Evolutionary conservation across 2,113 vertebrate genomes (phyloP), one percentile per base, ranked within the genome.

Genomic region (Gallinago media): DNA sequence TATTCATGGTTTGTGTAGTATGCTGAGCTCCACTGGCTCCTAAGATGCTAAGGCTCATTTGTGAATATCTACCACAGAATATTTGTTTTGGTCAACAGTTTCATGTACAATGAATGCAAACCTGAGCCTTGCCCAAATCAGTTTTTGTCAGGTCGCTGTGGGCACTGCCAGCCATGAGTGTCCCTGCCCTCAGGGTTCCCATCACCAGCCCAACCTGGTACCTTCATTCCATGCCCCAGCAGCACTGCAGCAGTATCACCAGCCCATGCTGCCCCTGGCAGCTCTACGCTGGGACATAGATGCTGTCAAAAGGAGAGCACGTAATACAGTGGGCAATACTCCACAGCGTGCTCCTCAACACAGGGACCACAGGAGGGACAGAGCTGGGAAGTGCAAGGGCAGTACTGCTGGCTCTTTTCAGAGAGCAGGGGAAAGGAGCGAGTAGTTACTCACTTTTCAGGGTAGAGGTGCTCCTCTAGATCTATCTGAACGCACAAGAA

Each of bases 231-330:
- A 23, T 46, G 26, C 22, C n/a, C 58, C 17, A 44, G 11, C 1
- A 2, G 55, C 19, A 6, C 34, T 3, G 6, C 15, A 56, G 47
- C 40, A 26, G 23, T 10, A 19, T 11, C 23, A 71, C 32, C 36
- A 71, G 18, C 26, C 44, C 2, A 0, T 1, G 2, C 25, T 12
- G 1, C 9, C 22, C 22, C 34, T 54, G 31, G n/a, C 19, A 49
- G 38, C n/a, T 59, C 26, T 38, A 29, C 12, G 23, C 6, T 38
- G 52, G 26, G 31, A 21, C 31, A 12, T 55, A 29, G 26, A 34
- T 34, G 34, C 50, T 66, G 26, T 34, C 34, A 44, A n/a, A 89
- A 65, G 36, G 36, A 86, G 44, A 31, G 14, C 21, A 78, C 26
- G n/a, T 8, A 34, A 4, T 55, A 44, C 3, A 2, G 26, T 16